A percentile compares a stretch with the other conserved stretches of the same genome.
phyloP scores from a whole-genome alignment of 2,888 invertebrate genomes.

The Sesamia inferens region DNA sequence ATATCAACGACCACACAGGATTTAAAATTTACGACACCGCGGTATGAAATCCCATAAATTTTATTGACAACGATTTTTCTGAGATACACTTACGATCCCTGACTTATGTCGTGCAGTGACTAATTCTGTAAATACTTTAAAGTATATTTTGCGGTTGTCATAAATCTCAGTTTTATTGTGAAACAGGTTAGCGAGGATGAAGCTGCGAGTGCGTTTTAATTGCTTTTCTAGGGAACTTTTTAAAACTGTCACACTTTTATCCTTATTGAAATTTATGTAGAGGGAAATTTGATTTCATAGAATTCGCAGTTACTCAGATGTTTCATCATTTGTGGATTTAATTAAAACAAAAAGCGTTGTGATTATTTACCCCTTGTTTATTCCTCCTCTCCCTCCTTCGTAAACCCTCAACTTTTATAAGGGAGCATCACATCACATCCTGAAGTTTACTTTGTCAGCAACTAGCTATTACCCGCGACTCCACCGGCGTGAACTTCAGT shows the following conservation, averaged over 20 bases:
- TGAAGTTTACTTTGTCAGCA: slow-evolving; percentile 1
- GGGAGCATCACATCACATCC: not conserved
- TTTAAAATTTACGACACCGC: slow-evolving; percentile 65
- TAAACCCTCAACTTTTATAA: slow-evolving; percentile 3
- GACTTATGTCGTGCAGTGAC: slow-evolving; percentile 62
- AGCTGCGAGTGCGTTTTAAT: slow-evolving; percentile 64
- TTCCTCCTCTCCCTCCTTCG: not conserved
- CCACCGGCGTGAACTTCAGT: no score
- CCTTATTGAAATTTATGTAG: slow-evolving; percentile 64
- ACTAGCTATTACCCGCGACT: no score
- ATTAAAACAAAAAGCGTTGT: slow-evolving; percentile 37
- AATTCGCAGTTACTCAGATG: slow-evolving; percentile 39
- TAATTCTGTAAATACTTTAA: slow-evolving; percentile 64
- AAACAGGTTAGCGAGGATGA: slow-evolving; percentile 47
- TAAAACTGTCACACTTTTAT: slow-evolving; percentile 65
- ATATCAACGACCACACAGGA: slow-evolving; percentile 61
- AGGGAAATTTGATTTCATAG: slow-evolving; percentile 62
- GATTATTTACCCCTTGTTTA: slow-evolving; percentile 30
- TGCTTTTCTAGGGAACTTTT: slow-evolving; percentile 68
- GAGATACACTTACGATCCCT: slow-evolving; percentile 40
- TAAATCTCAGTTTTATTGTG: slow-evolving; percentile 72
- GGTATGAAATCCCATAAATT: slow-evolving; percentile 64
- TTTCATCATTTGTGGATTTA: slow-evolving; percentile 27
- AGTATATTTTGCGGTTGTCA: slow-evolving; percentile 66
- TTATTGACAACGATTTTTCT: slow-evolving; percentile 60